Conservation (phyloP, 2,888 invertebrate genomes). For the Macaria notata region DNA sequence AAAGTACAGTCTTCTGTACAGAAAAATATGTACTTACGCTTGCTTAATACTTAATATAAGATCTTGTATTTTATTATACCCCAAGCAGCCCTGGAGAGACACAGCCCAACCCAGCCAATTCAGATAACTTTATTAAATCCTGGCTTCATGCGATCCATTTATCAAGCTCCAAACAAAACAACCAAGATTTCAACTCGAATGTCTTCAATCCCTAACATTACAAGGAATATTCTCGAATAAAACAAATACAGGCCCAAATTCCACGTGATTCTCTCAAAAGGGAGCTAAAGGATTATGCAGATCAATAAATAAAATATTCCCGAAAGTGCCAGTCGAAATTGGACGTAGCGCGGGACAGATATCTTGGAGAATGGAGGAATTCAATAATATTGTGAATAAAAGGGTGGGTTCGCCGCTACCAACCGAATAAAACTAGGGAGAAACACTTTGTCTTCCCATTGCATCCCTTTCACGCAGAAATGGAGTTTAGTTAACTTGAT, state of each 20-base stretch:
- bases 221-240: conserved; percentile 24
- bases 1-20: no score
- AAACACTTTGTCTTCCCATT: conserved; percentile 22
- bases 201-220: conserved; percentile 11
- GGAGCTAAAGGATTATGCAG: conserved; percentile 46
- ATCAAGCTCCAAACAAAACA: conserved; percentile 9
- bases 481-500: no score
- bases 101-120: no score
- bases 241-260: conserved; percentile 35
- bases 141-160: background rate
- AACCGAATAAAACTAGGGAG: conserved; percentile 38
- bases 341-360: conserved; percentile 47
- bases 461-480: no score
- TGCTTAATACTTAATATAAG: no score
- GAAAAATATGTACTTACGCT: no score
- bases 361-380: conserved; percentile 46
- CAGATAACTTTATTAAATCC: no score
- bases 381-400: conserved; percentile 59
- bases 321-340: conserved; percentile 46
- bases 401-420: conserved; percentile 36
- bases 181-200: conserved; percentile 8
- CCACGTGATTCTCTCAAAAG: conserved; percentile 40
- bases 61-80: no score
- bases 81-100: no score
- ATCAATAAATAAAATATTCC: conserved; percentile 58